Percentiles rank a stretch among this genome's conserved stretches.
Conservation (phyloP, 2,113 vertebrate species). For the Corythornis madagascariensis region DNA sequence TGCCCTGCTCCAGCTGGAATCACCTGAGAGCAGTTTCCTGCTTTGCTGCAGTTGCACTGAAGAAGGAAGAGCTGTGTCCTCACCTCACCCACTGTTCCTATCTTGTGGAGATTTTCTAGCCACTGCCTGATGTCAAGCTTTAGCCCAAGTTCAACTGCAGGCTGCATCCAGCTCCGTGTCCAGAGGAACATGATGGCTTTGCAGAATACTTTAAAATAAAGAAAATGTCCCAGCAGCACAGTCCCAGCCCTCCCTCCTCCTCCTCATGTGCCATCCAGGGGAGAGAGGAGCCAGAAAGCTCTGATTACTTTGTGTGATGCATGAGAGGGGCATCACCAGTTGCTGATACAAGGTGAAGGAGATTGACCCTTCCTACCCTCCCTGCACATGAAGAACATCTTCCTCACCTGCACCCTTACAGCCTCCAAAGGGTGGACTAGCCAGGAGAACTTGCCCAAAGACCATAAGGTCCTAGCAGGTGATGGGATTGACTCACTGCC, state of each 20-base stretch:
- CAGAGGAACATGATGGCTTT: neutral
- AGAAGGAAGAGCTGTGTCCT: neutral
- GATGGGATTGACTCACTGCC: fast-evolving
- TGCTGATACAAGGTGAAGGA: neutral
- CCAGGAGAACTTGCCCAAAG: neutral
- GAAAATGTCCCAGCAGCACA: neutral
- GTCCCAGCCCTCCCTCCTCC: neutral
- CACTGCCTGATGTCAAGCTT: neutral
- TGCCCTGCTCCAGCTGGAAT: neutral
- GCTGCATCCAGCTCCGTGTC: neutral
- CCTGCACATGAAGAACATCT: fast-evolving
- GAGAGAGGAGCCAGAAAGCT: neutral
- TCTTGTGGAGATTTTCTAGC: neutral
- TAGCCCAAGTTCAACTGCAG: neutral
- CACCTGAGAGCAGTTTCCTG: neutral
- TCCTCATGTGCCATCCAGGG: neutral
- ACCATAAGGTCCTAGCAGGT: neutral
- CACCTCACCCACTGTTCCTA: neutral
- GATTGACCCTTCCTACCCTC: neutral
- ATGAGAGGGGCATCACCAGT: neutral
- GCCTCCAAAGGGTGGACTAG: neutral
- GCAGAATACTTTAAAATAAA: neutral
- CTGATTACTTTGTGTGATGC: neutral
- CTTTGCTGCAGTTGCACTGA: fast-evolving
- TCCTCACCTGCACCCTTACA: neutral